These are phyloP conservation scores for Apolygus lucorum DNA, from an alignment of 1,140 invertebrate species.

Conservation along the genomic window DNA sequence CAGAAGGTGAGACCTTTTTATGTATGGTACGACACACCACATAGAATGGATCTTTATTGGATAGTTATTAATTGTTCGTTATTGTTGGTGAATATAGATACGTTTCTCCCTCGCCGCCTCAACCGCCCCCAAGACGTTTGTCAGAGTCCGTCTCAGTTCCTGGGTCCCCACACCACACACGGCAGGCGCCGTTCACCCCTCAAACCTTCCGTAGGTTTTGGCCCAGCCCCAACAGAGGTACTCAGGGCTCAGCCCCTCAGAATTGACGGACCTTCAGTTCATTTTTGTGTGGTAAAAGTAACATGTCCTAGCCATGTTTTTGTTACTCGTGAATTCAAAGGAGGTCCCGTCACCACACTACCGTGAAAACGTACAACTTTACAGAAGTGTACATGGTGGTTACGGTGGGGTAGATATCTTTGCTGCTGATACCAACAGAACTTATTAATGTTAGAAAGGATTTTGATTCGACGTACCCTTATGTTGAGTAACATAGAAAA, in stretches of 20 bases:
- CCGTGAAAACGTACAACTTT: no score
- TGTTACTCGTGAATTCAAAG: no score
- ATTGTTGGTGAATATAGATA: slow-evolving; percentile 47
- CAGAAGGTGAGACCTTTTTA: slow-evolving; percentile 37
- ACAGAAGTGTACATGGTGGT: not conserved
- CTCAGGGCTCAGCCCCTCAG: not conserved
- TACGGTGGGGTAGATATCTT: not conserved
- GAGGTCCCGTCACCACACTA: no score
- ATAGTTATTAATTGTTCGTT: not conserved
- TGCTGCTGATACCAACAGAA: not conserved
- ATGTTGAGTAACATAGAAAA: no score
- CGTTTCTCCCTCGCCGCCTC: slow-evolving; percentile 56
- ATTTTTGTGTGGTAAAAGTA: no score
- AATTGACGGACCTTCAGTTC: not conserved
- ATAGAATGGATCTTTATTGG: not conserved
- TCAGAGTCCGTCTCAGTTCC: slow-evolving; percentile 59
- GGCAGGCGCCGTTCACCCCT: slow-evolving; percentile 57
- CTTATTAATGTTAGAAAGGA: no score
- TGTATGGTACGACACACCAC: no score
- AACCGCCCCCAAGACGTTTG: slow-evolving; percentile 48
- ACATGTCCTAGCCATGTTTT: no score
- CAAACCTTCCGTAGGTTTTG: slow-evolving; percentile 44
- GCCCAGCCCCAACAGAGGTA: slow-evolving; percentile 2
- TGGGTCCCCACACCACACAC: slow-evolving; percentile 56
- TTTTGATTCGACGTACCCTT: no score